Conservation (phyloP, 2,797 vertebrate genomes). For the Salarias fasciatus region DNA sequence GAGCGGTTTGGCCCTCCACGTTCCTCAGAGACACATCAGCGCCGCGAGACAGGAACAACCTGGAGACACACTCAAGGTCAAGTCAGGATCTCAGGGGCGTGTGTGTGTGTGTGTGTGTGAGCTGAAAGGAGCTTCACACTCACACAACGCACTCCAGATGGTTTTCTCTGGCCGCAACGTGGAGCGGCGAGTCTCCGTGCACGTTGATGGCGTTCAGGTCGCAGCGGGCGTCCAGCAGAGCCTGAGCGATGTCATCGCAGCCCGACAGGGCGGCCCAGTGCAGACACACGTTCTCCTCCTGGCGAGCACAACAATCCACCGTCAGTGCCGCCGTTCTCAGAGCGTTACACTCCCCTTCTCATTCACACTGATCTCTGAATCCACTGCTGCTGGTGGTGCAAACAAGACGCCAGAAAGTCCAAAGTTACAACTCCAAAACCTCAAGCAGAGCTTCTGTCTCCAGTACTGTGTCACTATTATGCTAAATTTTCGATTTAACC, state of each 20-base stretch:
- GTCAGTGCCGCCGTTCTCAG: too few species aligned
- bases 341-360: too few species aligned
- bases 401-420: too few species aligned
- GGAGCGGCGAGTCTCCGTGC: conserved; percentile 92
- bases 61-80: conserved; percentile 47
- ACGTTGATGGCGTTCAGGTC: conserved; percentile 90
- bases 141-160: conserved; percentile 95
- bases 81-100: too few species aligned
- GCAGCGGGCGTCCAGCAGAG: conserved; percentile 90
- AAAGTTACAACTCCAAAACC: too few species aligned
- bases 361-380: too few species aligned
- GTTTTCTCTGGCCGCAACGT: conserved; percentile 93
- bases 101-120: background rate
- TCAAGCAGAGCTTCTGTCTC: too few species aligned
- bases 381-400: too few species aligned
- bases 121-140: conserved; percentile 67
- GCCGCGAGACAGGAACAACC: conserved; percentile 93
- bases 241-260: conserved; percentile 90
- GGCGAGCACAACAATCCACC: conserved; percentile 1
- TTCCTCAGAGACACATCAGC: conserved; percentile 92
- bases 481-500: too few species aligned
- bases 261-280: conserved; percentile 98
- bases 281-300: conserved; percentile 98
- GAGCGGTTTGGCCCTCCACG: conserved; percentile 90
- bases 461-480: too few species aligned